Base-by-base conservation (phyloP, 2,888 invertebrate species). In the Epistrophe grossulariae region DNA sequence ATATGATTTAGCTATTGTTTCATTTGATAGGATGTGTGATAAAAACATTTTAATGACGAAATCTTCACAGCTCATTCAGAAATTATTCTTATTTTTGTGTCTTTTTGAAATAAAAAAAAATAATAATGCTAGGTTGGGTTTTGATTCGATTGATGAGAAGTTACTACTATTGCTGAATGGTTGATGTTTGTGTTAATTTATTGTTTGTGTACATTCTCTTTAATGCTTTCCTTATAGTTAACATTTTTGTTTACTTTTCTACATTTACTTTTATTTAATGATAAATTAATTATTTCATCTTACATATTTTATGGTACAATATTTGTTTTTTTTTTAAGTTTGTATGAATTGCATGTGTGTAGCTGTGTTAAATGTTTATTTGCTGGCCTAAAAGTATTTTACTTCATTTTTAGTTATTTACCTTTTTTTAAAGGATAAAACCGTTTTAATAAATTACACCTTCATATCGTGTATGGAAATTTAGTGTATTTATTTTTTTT, bases 21-120 rank as follows among this genome's bases (percentile, higher is more conserved):
- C 43, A 62, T 78, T 55, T 71, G 50, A 79, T 77, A 82, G 85
- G 82, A 82, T 76, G 62, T 60, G 78, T 64, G 64, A 62, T 38
- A 60, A 78, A 76, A 74, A 45, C 35, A 11, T 40, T 77, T 78
- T 57, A 68, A 74, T 72, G 64, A 76, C 78, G 68, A 83, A 83
- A 87, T 87, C 79, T 87, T 87, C 87, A 87, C 83, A 87, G 82
- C 87, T 79, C 83, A 68, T 82, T 83, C 50, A 66, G 70, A 66
- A 74, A 78, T 31, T 15, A 45, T 78, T 38, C 15, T 15, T 66
- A 13, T 66, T 72, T 50, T 60, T 60, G n/a, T 35, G 52, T 52
- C 66, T 52, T 43, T 68, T 60, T 78, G 59, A 43, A n/a, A 66
- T 5, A 17, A 28, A 52, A 62, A n/a, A 79, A 40, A 40, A 35